Conservation (phyloP, 2,888 invertebrate genomes). For the Lacanobia wlatinum region DNA sequence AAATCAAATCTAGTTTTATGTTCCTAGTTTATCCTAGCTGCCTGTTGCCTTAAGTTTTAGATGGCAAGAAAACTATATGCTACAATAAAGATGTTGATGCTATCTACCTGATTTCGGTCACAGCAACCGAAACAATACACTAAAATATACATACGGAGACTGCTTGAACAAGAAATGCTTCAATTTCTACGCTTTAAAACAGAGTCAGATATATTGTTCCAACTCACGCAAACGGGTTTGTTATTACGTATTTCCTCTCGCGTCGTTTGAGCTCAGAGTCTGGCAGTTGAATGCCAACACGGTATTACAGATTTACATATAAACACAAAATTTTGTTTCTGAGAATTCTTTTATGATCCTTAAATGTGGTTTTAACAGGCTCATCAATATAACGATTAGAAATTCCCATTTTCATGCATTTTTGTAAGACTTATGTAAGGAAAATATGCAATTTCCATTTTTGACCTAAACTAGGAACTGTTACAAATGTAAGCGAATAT, state of each 20-base stretch:
- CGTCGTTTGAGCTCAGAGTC: constrained; percentile 9
- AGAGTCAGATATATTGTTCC: not conserved
- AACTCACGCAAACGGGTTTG: constrained; percentile 30
- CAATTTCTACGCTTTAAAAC: not conserved
- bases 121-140: too few relatives aligned
- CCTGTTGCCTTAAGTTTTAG: not conserved
- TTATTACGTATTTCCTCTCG: constrained; percentile 47
- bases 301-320: constrained; percentile 42
- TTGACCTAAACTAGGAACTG: not conserved
- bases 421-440: not conserved
- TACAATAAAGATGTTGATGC: too few relatives aligned
- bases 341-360: not conserved
- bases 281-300: constrained; percentile 34
- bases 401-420: not conserved
- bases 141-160: not conserved
- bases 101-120: too few relatives aligned
- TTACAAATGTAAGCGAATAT: not conserved
- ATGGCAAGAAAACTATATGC: too few relatives aligned
- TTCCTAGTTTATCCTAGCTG: not conserved
- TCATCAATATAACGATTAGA: constrained; percentile 18
- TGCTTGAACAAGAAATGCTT: not conserved
- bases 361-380: constrained; percentile 6
- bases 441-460: not conserved
- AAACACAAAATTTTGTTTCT: constrained; percentile 28
- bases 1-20: not conserved